phyloP scores from a whole-genome alignment of 2,888 invertebrate species.

The Oithona nana region DNA sequence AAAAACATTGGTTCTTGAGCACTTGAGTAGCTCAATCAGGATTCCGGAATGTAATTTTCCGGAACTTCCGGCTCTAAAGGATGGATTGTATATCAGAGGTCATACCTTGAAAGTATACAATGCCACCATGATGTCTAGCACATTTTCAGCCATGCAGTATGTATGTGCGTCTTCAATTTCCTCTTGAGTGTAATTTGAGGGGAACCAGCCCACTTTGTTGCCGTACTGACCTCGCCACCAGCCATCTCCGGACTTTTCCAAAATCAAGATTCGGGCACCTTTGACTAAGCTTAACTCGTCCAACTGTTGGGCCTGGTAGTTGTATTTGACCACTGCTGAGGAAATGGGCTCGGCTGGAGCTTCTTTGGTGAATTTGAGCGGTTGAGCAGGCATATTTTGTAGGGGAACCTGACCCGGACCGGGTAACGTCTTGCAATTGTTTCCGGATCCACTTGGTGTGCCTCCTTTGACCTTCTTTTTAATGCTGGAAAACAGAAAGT shows the following conservation, averaged over 20 bases:
- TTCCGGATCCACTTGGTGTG: slow-evolving; percentile 43
- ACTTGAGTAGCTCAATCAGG: not conserved
- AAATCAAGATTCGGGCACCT: slow-evolving; percentile 77
- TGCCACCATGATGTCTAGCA: slow-evolving; percentile 86
- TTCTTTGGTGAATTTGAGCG: slow-evolving; percentile 16
- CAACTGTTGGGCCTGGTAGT: slow-evolving; percentile 62
- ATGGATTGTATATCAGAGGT: slow-evolving; percentile 18
- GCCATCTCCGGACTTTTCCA: slow-evolving; percentile 95
- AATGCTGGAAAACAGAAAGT: slow-evolving; percentile 37
- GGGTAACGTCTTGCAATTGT: slow-evolving; percentile 48
- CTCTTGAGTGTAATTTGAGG: slow-evolving; percentile 74
- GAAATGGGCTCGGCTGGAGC: slow-evolving; percentile 72
- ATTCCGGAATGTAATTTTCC: no score
- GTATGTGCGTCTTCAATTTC: slow-evolving; percentile 38
- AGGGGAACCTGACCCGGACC: slow-evolving; percentile 52
- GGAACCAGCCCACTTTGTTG: slow-evolving; percentile 65
- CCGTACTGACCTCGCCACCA: slow-evolving; percentile 93
- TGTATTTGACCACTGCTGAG: slow-evolving; percentile 79
- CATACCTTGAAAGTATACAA: slow-evolving; percentile 56
- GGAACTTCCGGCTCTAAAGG: no score
- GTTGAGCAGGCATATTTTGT: slow-evolving; percentile 38
- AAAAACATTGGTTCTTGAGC: not conserved
- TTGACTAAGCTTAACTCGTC: slow-evolving; percentile 88
- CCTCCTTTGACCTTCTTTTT: slow-evolving; percentile 60
- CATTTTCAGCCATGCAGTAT: slow-evolving; percentile 81